Conservation (phyloP, 1,140 invertebrate genomes). For the Atta colombica region DNA sequence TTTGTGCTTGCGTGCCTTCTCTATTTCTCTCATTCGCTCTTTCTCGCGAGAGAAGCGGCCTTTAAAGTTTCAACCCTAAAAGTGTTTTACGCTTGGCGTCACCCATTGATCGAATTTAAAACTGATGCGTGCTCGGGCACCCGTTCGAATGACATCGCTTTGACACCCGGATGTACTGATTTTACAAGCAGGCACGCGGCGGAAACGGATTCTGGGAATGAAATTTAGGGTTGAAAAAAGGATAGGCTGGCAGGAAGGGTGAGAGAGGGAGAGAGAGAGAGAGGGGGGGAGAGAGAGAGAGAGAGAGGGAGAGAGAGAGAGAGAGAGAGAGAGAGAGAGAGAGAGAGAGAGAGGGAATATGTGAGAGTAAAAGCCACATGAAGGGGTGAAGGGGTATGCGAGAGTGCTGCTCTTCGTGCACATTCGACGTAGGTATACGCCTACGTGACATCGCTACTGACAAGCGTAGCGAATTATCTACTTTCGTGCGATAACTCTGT, state of each 20-base stretch:
- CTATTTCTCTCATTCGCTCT: constrained; percentile 57
- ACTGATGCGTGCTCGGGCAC: constrained; percentile 78
- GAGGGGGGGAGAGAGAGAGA: constrained; percentile 28
- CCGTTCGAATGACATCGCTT: constrained; percentile 83
- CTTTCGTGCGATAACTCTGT: constrained; percentile 51
- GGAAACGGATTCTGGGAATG: constrained; percentile 85
- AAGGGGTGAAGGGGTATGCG: constrained; percentile 56
- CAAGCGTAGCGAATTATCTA: constrained; percentile 73
- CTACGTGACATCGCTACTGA: constrained; percentile 50
- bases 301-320: too few species aligned
- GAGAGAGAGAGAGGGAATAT: constrained; percentile 54
- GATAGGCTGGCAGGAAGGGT: constrained; percentile 30
- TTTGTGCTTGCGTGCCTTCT: constrained; percentile 72
- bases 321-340: not conserved
- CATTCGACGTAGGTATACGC: constrained; percentile 58
- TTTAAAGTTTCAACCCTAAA: constrained; percentile 86
- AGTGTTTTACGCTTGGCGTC: constrained; percentile 86
- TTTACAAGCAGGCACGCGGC: constrained; percentile 86
- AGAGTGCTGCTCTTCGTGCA: constrained; percentile 43
- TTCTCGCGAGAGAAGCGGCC: constrained; percentile 73
- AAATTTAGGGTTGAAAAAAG: constrained; percentile 83
- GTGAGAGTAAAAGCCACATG: constrained; percentile 33
- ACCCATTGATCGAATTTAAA: constrained; percentile 87
- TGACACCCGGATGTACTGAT: constrained; percentile 87
- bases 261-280: constrained; percentile 35